Percentiles rank a stretch among this genome's conserved stretches.
These are phyloP conservation scores for Butorides virescens DNA, from an alignment of 2,113 vertebrate genomes.

Conservation along the genomic window DNA sequence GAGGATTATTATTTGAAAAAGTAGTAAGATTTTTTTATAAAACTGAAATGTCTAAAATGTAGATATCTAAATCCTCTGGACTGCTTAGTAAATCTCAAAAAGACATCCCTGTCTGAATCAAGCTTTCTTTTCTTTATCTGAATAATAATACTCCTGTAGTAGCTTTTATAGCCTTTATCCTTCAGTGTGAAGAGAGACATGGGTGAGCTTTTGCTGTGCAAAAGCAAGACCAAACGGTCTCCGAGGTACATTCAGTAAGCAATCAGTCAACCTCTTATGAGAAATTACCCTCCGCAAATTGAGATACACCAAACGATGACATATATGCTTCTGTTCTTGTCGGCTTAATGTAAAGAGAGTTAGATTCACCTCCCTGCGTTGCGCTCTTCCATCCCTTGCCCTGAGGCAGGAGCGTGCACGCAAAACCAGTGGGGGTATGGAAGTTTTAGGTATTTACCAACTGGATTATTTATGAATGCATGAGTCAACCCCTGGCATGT, in stretches of 20 bases:
- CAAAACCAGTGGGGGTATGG: not conserved
- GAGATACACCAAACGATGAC: not conserved
- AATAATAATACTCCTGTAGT: not conserved
- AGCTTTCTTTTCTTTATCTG: not conserved
- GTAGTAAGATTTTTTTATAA: not conserved
- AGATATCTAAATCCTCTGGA: not conserved
- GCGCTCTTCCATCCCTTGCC: not conserved
- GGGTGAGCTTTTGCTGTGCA: not conserved
- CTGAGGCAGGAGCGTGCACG: not conserved
- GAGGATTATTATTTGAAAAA: not conserved
- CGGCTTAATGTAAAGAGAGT: not conserved
- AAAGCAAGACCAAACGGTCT: conserved; percentile 2
- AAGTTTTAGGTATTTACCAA: not conserved
- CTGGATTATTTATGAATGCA: not conserved
- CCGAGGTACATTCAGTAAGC: not conserved
- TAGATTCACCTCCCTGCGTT: not conserved
- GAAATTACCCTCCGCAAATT: not conserved
- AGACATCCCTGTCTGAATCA: not conserved
- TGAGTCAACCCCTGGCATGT: rapidly evolving
- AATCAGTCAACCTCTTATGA: not conserved
- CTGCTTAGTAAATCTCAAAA: not conserved
- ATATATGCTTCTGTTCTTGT: not conserved
- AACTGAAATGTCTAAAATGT: not conserved
- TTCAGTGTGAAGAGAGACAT: not conserved
- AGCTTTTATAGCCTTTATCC: not conserved